A percentile compares a stretch with the other conserved stretches of the same genome.
phyloP scores from a whole-genome alignment of 2,888 invertebrate genomes.

The Nomada hirtipes region DNA sequence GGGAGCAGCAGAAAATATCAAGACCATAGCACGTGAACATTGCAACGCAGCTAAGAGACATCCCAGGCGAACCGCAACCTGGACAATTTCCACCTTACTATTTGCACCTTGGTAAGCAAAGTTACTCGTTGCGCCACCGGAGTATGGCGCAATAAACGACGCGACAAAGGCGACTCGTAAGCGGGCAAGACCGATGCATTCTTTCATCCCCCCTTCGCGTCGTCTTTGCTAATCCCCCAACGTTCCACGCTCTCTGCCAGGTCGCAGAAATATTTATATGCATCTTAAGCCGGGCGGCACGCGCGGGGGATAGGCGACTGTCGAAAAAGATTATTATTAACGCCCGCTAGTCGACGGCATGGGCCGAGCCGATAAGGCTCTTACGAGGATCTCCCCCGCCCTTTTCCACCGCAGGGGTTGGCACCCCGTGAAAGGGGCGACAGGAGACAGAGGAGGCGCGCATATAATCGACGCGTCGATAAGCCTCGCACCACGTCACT shows the following conservation, averaged over 20 bases:
- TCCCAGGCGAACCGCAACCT: neutral
- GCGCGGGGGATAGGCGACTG: constrained; percentile 53
- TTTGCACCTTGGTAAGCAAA: constrained; percentile 49
- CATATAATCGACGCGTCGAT: constrained; percentile 59
- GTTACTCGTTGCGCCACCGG: constrained; percentile 2
- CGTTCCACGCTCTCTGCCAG: constrained; percentile 66
- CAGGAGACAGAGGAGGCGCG: constrained; percentile 52
- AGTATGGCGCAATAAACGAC: constrained; percentile 50
- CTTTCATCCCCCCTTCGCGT: constrained; percentile 49
- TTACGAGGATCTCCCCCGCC: constrained; percentile 64
- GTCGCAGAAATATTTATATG: constrained; percentile 71
- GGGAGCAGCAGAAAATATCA: neutral
- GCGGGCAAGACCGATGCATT: constrained; percentile 64
- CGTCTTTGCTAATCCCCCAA: constrained; percentile 61
- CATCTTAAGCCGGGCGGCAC: constrained; percentile 66
- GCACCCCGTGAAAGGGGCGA: constrained; percentile 60
- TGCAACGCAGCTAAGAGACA: no score
- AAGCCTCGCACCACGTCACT: constrained; percentile 58
- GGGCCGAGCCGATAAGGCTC: constrained; percentile 79
- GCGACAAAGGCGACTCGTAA: constrained; percentile 58
- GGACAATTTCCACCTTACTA: constrained; percentile 69
- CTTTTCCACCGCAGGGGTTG: constrained; percentile 38
- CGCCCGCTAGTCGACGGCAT: constrained; percentile 71
- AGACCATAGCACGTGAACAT: neutral
- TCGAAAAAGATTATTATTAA: constrained; percentile 75